Percentiles rank a stretch among this genome's conserved stretches.
These are phyloP conservation scores for Brotula barbata DNA, from an alignment of 2,797 vertebrate genomes.

Conservation along the genomic window DNA sequence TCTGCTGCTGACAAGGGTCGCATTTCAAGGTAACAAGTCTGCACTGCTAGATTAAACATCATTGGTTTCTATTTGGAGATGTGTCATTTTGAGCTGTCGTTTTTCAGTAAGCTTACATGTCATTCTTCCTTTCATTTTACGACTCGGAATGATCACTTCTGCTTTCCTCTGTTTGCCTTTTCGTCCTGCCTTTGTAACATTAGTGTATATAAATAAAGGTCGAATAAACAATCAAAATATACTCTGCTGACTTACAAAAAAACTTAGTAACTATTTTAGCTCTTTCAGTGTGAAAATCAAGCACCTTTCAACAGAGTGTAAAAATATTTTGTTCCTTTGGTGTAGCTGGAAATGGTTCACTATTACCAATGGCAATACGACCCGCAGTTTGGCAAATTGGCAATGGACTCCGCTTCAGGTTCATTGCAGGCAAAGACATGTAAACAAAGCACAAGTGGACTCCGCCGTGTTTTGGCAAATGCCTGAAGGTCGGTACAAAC, in stretches of 20 bases:
- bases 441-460: conserved; percentile 32
- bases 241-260: background rate
- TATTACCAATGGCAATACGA: background rate
- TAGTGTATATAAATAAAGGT: conserved; percentile 3
- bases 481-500: background rate
- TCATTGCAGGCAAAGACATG: conserved; percentile 1
- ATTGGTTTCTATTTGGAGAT: conserved; percentile 6
- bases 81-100: background rate
- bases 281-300: background rate
- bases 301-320: background rate
- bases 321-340: conserved; percentile 32
- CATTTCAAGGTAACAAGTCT: background rate
- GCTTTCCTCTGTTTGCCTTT: background rate
- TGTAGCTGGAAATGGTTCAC: conserved; percentile 20
- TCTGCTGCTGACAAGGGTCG: background rate
- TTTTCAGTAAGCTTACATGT: background rate
- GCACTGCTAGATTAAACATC: background rate
- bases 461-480: conserved; percentile 8
- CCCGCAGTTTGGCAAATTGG: conserved; percentile 37
- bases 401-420: conserved; percentile 1
- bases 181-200: conserved; percentile 6
- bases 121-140: too few species aligned
- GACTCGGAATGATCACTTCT: background rate
- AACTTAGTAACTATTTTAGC: conserved; percentile 3
- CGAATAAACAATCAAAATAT: background rate